These are phyloP conservation scores for Caenorhabditis brenneri DNA, from an alignment of 1,140 invertebrate species.

Conservation along the genomic window DNA sequence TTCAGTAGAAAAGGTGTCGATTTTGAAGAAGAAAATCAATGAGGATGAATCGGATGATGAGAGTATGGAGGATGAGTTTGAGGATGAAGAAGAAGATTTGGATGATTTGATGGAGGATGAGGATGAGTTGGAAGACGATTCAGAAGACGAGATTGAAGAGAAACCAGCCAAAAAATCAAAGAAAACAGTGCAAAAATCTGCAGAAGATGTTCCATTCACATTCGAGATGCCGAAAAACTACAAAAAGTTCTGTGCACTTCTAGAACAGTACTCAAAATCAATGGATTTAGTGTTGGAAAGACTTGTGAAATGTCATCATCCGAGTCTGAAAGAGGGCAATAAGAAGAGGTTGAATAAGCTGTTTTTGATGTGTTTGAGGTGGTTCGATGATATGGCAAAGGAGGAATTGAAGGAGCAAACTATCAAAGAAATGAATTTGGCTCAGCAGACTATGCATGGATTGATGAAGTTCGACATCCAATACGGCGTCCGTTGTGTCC, in stretches of 20 bases:
- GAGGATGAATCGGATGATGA: constrained; percentile 37
- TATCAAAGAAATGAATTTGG: constrained; percentile 43
- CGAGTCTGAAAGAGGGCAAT: constrained; percentile 59
- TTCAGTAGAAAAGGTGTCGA: not conserved
- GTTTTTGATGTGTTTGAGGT: constrained; percentile 51
- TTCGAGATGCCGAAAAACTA: constrained; percentile 57
- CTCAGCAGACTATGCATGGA: constrained; percentile 39
- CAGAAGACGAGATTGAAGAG: not conserved
- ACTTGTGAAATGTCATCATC: constrained; percentile 58
- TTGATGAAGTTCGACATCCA: constrained; percentile 56
- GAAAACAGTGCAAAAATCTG: not conserved
- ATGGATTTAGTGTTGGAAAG: constrained; percentile 26
- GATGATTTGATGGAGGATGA: constrained; percentile 49
- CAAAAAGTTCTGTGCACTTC: constrained; percentile 31
- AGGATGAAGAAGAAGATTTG: constrained; percentile 40
- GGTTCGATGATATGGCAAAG: constrained; percentile 47
- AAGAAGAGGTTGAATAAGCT: constrained; percentile 54
- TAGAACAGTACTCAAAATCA: constrained; percentile 36
- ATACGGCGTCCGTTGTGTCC: constrained; percentile 48
- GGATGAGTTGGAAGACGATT: constrained; percentile 21
- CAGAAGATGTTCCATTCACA: constrained; percentile 41
- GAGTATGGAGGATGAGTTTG: not conserved
- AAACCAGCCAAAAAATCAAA: not conserved
- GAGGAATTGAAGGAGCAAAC: constrained; percentile 5
- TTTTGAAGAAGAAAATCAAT: not conserved